Evolutionary conservation across 35 echinoderm and acorn worm species (phyloP).

Genomic region (Chiridota heheva): DNA sequence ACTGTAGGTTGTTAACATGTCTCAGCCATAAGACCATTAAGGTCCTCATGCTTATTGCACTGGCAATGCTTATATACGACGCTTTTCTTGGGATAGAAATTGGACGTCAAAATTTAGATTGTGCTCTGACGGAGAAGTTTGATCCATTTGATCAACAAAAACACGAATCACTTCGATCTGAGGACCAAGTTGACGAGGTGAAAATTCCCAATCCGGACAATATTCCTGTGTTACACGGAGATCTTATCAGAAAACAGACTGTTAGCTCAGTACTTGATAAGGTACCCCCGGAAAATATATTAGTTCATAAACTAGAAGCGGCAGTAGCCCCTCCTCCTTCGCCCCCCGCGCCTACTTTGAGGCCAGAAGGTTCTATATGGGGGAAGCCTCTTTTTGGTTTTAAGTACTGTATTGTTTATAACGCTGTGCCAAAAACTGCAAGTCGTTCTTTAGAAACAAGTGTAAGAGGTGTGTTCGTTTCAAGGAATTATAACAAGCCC

Average conservation of each 20-base stretch:
- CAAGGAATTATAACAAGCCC: background rate
- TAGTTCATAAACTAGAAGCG: background rate
- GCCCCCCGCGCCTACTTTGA: background rate
- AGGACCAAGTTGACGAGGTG: background rate
- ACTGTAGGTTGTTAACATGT: background rate
- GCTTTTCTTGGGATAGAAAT: constrained; percentile 3
- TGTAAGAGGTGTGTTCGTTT: background rate
- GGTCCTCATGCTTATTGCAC: background rate
- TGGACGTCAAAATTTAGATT: constrained; percentile 4
- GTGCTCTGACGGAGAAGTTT: background rate
- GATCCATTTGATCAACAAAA: background rate
- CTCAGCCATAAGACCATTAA: background rate
- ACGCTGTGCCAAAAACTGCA: constrained; percentile 11
- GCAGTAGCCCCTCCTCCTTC: background rate
- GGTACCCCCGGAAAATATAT: too few relatives aligned
- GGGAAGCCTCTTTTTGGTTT: constrained; percentile 1
- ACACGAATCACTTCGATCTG: background rate
- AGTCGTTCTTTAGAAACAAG: background rate
- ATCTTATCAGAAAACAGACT: background rate
- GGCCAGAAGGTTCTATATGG: background rate
- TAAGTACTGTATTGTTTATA: constrained; percentile 3
- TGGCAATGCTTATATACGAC: background rate
- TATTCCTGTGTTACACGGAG: background rate
- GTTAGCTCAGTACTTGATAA: background rate
- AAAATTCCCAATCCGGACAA: background rate